Evolutionary conservation across 2,888 invertebrate genomes (phyloP).

Genomic region (Cheiracanthium punctorium): DNA sequence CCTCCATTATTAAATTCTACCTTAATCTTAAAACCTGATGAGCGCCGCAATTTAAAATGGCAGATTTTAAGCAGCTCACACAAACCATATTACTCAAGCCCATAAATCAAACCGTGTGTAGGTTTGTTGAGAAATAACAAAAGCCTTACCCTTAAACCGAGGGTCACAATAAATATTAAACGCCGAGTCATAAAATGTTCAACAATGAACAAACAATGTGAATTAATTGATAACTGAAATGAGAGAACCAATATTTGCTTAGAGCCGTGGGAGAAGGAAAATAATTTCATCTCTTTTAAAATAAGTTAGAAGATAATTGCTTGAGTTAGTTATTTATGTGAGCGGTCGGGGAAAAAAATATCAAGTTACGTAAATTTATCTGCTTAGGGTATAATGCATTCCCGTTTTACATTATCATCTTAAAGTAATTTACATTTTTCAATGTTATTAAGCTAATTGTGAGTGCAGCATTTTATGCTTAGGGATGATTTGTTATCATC

Average conservation of each 20-base stretch:
- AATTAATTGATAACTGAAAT: background rate
- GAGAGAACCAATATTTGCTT: slow-evolving; percentile 1
- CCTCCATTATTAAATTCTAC: background rate
- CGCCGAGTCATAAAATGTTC: background rate
- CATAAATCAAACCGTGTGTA: background rate
- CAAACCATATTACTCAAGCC: background rate
- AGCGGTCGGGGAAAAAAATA: background rate
- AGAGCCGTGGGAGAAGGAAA: background rate
- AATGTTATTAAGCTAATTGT: background rate
- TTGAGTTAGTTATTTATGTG: background rate
- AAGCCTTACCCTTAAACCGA: background rate
- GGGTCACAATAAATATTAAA: background rate
- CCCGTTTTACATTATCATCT: background rate
- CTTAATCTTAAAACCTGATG: background rate
- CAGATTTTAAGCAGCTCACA: background rate
- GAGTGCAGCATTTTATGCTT: background rate
- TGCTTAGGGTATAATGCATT: background rate
- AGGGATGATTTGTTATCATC: background rate
- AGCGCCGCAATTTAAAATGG: background rate
- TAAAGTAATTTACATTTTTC: slow-evolving; percentile 4
- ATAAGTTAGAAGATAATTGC: background rate
- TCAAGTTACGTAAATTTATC: background rate
- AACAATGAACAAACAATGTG: slow-evolving; percentile 10
- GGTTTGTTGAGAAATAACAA: slow-evolving; percentile 2
- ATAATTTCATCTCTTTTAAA: background rate